A percentile compares a stretch with the other conserved stretches of the same genome.
These are phyloP conservation scores for Triplophysa siluroides DNA, from an alignment of 2,113 vertebrate genomes.

Conservation along the genomic window DNA sequence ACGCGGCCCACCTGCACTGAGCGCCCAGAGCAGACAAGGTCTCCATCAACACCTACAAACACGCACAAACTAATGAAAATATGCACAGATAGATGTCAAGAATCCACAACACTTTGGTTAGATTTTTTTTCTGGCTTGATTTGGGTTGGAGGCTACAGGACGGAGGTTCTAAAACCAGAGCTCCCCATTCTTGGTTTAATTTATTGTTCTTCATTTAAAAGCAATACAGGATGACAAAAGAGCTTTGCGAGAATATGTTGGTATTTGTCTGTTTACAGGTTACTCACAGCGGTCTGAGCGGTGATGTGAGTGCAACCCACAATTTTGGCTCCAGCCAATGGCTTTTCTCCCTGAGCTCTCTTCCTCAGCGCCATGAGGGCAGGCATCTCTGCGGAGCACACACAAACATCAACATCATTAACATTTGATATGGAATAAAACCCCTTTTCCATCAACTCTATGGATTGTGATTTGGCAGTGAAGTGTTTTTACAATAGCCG, in stretches of 20 bases:
- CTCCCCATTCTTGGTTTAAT: too few species aligned
- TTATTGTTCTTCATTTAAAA: background rate
- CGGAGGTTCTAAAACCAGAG: too few species aligned
- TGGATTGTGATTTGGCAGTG: too few species aligned
- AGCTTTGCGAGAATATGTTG: background rate
- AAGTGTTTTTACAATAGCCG: too few species aligned
- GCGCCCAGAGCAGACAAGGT: slow-evolving; percentile 91
- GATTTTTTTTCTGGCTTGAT: too few species aligned
- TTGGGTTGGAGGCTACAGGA: too few species aligned
- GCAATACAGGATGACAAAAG: background rate
- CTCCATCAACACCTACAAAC: slow-evolving; percentile 90
- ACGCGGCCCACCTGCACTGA: slow-evolving; percentile 96
- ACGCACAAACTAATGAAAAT: background rate
- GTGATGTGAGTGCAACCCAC: slow-evolving; percentile 99
- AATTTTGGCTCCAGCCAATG: slow-evolving; percentile 94
- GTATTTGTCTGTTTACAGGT: background rate
- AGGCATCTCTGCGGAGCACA: slow-evolving; percentile 86
- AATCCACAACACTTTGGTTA: too few species aligned
- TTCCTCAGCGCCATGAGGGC: slow-evolving; percentile 97
- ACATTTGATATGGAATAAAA: background rate
- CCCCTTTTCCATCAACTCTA: too few species aligned
- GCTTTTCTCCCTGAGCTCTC: slow-evolving; percentile 97
- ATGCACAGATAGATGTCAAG: too few species aligned
- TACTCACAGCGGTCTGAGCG: slow-evolving; percentile 93
- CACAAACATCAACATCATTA: slow-evolving; percentile 1